Percentiles rank a stretch among this genome's conserved stretches.
Evolutionary conservation across 2,888 invertebrate genomes (phyloP).

Genomic region (Melinaea marsaeus): DNA sequence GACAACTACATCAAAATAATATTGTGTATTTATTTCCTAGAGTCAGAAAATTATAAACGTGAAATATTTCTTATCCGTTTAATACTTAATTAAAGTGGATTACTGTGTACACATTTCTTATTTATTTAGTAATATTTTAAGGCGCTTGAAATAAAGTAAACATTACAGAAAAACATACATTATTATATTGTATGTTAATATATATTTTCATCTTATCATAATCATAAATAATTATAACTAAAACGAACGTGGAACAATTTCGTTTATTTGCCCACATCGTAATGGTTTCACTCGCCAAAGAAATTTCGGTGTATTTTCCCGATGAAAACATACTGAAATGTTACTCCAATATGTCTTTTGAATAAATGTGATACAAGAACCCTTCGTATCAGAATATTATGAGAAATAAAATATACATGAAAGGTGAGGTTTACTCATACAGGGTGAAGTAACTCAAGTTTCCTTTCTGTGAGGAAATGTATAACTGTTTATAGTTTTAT

Average conservation of each 20-base stretch:
- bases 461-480: slow-evolving; percentile 38
- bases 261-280: slow-evolving; percentile 51
- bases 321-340: slow-evolving; percentile 61
- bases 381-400: slow-evolving; percentile 67
- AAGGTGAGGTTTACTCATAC: slow-evolving; percentile 65
- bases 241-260: slow-evolving; percentile 29
- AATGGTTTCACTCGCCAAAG: slow-evolving; percentile 58
- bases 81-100: too few species aligned
- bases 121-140: too few species aligned
- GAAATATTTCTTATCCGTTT: too few species aligned
- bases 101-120: too few species aligned
- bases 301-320: slow-evolving; percentile 47
- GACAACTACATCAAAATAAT: too few species aligned
- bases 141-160: too few species aligned
- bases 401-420: slow-evolving; percentile 71
- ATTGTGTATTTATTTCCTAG: too few species aligned
- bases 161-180: too few species aligned
- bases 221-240: too few species aligned
- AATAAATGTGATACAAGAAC: slow-evolving; percentile 65
- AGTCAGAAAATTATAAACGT: too few species aligned
- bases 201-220: too few species aligned
- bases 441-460: slow-evolving; percentile 53
- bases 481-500: slow-evolving; percentile 1
- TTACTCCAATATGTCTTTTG: slow-evolving; percentile 72
- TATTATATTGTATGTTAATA: too few species aligned